phyloP scores from a whole-genome alignment of 2,797 vertebrate species.

The Chrysocyon brachyurus region DNA sequence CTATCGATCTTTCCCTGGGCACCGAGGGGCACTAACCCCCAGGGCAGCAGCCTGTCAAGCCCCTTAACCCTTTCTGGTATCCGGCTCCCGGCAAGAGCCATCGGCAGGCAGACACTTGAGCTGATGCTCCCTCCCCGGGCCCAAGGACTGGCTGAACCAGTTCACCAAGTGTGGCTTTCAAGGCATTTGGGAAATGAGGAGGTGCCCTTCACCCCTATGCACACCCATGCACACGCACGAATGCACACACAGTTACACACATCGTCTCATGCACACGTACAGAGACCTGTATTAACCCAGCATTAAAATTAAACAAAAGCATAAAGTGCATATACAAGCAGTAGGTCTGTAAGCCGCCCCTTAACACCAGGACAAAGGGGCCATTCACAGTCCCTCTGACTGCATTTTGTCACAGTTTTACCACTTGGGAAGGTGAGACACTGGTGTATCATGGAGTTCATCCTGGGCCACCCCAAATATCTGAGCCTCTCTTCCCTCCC shows the following conservation, averaged over 20 bases:
- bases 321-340: accelerated
- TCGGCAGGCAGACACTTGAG: accelerated
- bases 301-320: not conserved
- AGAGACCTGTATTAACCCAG: not conserved
- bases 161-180: not conserved
- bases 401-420: too few relatives aligned
- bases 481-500: not conserved
- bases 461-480: not conserved
- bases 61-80: constrained; percentile 77
- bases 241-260: accelerated
- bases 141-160: not conserved
- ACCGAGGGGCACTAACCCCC: constrained; percentile 87
- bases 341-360: accelerated
- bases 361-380: not conserved
- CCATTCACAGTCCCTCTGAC: accelerated
- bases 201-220: not conserved
- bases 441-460: accelerated
- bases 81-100: accelerated
- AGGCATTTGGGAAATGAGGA: not conserved
- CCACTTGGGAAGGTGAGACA: not conserved
- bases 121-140: accelerated
- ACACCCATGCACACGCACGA: accelerated
- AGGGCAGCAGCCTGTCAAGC: constrained; percentile 47
- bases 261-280: accelerated
- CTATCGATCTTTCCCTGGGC: constrained; percentile 93